Evolutionary conservation across 2,888 invertebrate genomes (phyloP), one percentile per base, ranked within the genome.

Genomic region (Tinea trinotella): DNA sequence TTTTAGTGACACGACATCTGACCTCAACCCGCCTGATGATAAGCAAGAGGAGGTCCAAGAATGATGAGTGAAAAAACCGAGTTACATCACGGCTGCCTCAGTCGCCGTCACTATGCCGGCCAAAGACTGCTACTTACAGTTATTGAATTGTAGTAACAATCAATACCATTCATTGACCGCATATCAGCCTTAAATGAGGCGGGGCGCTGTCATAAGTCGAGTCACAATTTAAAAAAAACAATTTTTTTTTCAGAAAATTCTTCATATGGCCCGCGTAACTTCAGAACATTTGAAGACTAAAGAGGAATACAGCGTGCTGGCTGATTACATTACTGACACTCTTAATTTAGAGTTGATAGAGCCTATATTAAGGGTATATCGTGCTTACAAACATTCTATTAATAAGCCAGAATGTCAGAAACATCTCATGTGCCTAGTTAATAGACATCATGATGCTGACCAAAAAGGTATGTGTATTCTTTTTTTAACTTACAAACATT

Each of bases 261-360:
- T 93, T 2, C 89, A 88, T 68, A 79, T 94, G 70, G 93, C 92
- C 0, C 90, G 93, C 60, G 81, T 90, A 18, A 90, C 90, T 53
- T 91, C 92, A 7, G 83, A 89, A 55, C 84, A 90, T 52, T 77
- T 92, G 65, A 87, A 89, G 13, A 86, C 87, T 53, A 71, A 76
- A 1, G 87, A 91, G 35, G 92, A 92, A 67, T 89, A 93, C 62
- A 88, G 89, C 62, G 91, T 92, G 55, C 76, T 95, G 6, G 92
- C 92, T 9, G 91, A 92, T 70, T 90, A 91, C 62, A 72, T 95
- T 57, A 92, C 93, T 0, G 93, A 94, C 67, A 91, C 93, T 1
- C 88, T 95, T 52, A 95, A 95, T 74, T 77, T 94, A 65, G 94
- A 95, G 76, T 89, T 95, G 56, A 92, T 95, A 53, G 93, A 93